Percentiles rank a stretch among this genome's conserved stretches.
phyloP scores from a whole-genome alignment of 2,113 vertebrate genomes.

The Zapus hudsonius region DNA sequence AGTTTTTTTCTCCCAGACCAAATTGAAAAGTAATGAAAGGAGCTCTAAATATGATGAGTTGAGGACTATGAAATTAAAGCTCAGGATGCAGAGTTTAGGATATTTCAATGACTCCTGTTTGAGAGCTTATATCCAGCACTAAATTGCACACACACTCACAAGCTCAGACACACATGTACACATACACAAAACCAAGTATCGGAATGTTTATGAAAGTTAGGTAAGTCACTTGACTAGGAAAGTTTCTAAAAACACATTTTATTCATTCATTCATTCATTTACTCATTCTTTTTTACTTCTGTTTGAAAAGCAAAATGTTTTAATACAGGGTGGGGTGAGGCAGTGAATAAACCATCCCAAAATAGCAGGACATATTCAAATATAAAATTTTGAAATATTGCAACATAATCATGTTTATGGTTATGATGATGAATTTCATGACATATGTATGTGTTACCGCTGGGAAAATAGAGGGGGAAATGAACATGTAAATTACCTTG shows the following conservation, averaged over 20 bases:
- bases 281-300: neutral
- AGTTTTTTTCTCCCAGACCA: neutral
- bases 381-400: constrained; percentile 24
- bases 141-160: neutral
- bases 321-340: neutral
- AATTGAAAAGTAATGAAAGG: constrained; percentile 46
- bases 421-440: neutral
- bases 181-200: neutral
- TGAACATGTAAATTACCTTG: neutral
- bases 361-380: neutral
- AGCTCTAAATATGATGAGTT: constrained; percentile 24
- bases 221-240: neutral
- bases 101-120: constrained; percentile 10
- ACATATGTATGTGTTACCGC: neutral
- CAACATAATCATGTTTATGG: neutral
- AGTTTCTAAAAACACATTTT: neutral
- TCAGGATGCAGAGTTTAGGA: neutral
- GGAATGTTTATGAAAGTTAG: neutral
- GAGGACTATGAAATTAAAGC: neutral
- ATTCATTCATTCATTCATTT: neutral
- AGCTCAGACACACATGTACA: neutral
- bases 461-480: neutral
- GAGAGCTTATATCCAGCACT: neutral
- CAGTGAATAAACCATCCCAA: neutral
- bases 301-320: neutral